A percentile compares a stretch with the other conserved stretches of the same genome.
Conservation (phyloP, 2,113 vertebrate species). For the Riparia riparia region DNA sequence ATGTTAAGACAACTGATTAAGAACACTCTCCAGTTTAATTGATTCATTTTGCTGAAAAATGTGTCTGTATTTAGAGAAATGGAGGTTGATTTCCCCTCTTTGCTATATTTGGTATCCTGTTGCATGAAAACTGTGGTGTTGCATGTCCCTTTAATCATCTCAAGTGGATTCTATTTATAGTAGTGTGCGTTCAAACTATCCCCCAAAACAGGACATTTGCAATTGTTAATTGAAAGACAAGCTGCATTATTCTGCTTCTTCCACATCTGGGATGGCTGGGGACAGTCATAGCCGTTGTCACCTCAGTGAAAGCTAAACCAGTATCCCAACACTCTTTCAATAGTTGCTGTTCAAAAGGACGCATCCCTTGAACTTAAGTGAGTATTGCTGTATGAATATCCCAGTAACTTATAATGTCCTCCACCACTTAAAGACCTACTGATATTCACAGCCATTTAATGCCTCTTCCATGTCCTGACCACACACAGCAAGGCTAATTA, state of each 20-base stretch:
- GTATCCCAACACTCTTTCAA: background rate
- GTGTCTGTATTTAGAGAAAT: background rate
- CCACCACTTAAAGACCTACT: constrained; percentile 6
- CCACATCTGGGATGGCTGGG: background rate
- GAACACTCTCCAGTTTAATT: background rate
- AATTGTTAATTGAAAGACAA: background rate
- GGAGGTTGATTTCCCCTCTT: background rate
- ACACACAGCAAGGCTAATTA: constrained; percentile 66
- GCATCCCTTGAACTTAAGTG: background rate
- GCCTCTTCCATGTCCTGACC: constrained; percentile 28
- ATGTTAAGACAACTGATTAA: background rate
- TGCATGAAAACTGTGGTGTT: background rate
- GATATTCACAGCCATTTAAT: constrained; percentile 24
- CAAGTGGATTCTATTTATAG: background rate
- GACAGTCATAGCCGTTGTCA: background rate
- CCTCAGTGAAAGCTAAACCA: background rate
- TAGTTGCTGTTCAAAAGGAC: background rate
- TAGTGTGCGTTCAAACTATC: background rate
- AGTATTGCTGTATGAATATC: background rate
- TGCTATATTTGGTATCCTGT: background rate
- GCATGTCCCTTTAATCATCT: rapidly evolving
- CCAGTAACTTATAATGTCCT: background rate
- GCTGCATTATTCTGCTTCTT: background rate
- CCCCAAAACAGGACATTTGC: background rate
- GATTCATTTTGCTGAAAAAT: background rate